Evolutionary conservation across 2,888 invertebrate genomes (phyloP).

Genomic region (Aspidapion aeneum): DNA sequence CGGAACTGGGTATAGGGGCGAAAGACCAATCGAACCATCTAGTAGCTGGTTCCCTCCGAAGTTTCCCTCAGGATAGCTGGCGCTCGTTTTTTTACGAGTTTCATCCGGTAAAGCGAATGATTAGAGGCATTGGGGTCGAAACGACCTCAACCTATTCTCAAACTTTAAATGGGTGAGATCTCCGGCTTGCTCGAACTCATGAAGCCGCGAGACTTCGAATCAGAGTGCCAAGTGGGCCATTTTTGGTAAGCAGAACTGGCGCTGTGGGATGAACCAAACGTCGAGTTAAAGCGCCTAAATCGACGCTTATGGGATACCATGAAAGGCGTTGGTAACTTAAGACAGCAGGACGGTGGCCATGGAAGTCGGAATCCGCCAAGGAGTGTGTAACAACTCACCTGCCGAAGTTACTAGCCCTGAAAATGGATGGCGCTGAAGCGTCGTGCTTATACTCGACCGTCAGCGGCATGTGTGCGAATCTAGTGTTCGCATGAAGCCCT

Average conservation of each 20-base stretch:
- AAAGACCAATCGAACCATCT: constrained; percentile 73
- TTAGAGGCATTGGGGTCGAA: constrained; percentile 68
- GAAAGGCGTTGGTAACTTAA: constrained; percentile 55
- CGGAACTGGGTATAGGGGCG: constrained; percentile 70
- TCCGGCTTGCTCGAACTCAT: constrained; percentile 52
- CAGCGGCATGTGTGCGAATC: constrained; percentile 37
- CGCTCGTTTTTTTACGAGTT: constrained; percentile 48
- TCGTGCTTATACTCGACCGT: constrained; percentile 51
- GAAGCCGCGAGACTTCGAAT: constrained; percentile 23
- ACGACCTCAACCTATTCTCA: constrained; percentile 72
- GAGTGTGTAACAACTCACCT: constrained; percentile 55
- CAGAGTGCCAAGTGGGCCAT: no score
- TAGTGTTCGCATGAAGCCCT: constrained; percentile 51
- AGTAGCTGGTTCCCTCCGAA: constrained; percentile 75
- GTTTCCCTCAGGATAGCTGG: constrained; percentile 63
- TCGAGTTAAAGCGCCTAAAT: constrained; percentile 62
- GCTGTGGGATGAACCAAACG: constrained; percentile 76
- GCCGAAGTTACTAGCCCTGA: constrained; percentile 61
- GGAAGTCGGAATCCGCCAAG: constrained; percentile 69
- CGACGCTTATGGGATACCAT: constrained; percentile 59
- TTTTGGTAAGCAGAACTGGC: no score
- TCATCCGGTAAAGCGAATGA: constrained; percentile 73
- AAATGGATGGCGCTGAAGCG: constrained; percentile 63
- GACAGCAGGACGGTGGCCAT: constrained; percentile 70
- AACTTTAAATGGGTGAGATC: constrained; percentile 73